Percentiles rank a stretch among this genome's conserved stretches.
Conservation (phyloP, 2,888 invertebrate species). For the Cheilosia scutellata region DNA sequence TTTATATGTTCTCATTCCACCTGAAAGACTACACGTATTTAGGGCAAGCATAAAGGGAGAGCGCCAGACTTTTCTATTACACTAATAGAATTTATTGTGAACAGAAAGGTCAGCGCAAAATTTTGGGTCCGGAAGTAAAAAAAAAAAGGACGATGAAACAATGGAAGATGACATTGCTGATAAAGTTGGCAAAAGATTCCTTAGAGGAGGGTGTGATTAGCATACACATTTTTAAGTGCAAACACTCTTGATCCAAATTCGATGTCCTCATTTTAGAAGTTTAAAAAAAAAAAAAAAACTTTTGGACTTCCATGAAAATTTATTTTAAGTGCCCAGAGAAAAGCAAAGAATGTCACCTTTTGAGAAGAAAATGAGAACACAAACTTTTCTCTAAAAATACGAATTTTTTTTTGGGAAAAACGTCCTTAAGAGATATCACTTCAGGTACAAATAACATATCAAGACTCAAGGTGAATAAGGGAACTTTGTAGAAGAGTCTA, state of each 20-base stretch:
- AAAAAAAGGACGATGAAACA: neutral
- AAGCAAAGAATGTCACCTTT: too few relatives aligned
- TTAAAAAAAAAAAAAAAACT: neutral
- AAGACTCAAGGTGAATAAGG: too few relatives aligned
- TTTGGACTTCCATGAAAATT: neutral
- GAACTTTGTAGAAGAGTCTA: too few relatives aligned
- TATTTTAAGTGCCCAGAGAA: too few relatives aligned
- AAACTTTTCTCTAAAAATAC: too few relatives aligned
- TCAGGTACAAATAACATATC: too few relatives aligned
- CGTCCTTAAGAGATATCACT: too few relatives aligned
- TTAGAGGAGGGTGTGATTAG: constrained; percentile 2
- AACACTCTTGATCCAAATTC: neutral
- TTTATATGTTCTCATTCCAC: constrained; percentile 39
- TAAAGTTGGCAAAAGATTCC: neutral
- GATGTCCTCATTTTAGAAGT: neutral
- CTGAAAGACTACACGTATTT: constrained; percentile 1
- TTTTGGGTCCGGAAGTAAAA: constrained; percentile 4
- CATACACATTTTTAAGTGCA: neutral
- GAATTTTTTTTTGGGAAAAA: too few relatives aligned
- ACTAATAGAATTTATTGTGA: constrained; percentile 53
- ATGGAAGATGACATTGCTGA: constrained; percentile 16
- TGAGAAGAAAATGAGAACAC: too few relatives aligned
- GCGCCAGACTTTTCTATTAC: constrained; percentile 48
- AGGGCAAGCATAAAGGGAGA: neutral
- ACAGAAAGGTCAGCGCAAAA: constrained; percentile 38